Percentiles rank a stretch among this genome's conserved stretches.
These are phyloP conservation scores for Oligia fasciuncula DNA, from an alignment of 2,888 invertebrate genomes.

Conservation along the genomic window DNA sequence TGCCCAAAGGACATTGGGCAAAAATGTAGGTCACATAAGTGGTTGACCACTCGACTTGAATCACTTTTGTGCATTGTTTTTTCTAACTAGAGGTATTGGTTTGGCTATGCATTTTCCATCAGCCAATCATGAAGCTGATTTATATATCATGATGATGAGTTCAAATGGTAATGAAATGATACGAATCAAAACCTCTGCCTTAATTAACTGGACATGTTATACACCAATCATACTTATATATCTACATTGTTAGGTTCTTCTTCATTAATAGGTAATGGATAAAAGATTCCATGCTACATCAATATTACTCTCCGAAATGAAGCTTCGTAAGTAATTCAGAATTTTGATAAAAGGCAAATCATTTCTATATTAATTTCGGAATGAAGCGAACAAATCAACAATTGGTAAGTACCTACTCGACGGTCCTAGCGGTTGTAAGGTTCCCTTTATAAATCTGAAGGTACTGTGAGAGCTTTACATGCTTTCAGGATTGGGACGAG, in stretches of 20 bases:
- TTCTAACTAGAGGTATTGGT: background rate
- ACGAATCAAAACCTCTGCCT: background rate
- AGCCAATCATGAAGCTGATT: background rate
- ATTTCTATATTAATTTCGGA: constrained; percentile 26
- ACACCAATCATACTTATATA: background rate
- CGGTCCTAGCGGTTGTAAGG: background rate
- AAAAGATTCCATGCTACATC: background rate
- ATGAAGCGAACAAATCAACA: constrained; percentile 8
- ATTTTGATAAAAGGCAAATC: background rate
- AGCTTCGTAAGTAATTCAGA: constrained; percentile 12
- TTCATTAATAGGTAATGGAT: constrained; percentile 1
- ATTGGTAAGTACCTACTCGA: constrained; percentile 5
- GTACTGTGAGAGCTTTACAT: background rate
- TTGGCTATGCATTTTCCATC: background rate
- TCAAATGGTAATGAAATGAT: background rate
- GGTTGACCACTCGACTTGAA: background rate
- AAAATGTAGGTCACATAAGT: background rate
- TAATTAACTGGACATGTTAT: background rate
- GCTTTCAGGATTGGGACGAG: background rate
- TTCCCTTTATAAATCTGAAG: constrained; percentile 20
- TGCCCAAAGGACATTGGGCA: background rate
- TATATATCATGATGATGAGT: background rate
- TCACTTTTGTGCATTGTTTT: background rate
- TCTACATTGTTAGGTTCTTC: background rate
- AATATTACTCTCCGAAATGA: constrained; percentile 24